Conservation (phyloP, 35 echinoderm and acorn worm species). For the Diadema setosum region DNA sequence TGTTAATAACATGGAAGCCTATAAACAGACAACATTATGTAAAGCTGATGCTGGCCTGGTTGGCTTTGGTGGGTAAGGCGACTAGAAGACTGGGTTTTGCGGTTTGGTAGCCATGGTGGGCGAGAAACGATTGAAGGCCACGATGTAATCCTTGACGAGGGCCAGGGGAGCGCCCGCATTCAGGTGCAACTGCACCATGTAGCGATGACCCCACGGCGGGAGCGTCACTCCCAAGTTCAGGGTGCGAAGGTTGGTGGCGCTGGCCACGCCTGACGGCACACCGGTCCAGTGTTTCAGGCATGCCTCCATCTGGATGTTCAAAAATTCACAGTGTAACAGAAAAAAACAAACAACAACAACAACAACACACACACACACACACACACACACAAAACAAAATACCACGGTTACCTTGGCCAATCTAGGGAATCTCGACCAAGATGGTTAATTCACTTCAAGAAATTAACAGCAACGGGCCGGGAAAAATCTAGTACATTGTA, state of each 20-base stretch:
- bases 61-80: too few species aligned
- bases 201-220: constrained; percentile 52
- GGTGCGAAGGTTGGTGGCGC: constrained; percentile 24
- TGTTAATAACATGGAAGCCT: too few species aligned
- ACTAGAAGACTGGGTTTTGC: not conserved
- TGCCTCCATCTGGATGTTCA: constrained; percentile 24
- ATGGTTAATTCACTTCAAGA: too few species aligned
- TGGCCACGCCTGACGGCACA: not conserved
- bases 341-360: too few species aligned
- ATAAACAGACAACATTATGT: too few species aligned
- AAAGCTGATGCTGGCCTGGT: too few species aligned
- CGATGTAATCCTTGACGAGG: not conserved
- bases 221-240: constrained; percentile 46
- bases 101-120: not conserved
- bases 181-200: constrained; percentile 43
- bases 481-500: too few species aligned
- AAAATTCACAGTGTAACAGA: not conserved
- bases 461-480: too few species aligned
- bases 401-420: not conserved
- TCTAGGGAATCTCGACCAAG: too few species aligned
- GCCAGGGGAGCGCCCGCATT: not conserved
- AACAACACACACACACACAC: too few species aligned
- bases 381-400: too few species aligned
- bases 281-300: constrained; percentile 31
- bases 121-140: not conserved